Evolutionary conservation across 1,140 invertebrate species (phyloP).

Genomic region (Capitella teleta): DNA sequence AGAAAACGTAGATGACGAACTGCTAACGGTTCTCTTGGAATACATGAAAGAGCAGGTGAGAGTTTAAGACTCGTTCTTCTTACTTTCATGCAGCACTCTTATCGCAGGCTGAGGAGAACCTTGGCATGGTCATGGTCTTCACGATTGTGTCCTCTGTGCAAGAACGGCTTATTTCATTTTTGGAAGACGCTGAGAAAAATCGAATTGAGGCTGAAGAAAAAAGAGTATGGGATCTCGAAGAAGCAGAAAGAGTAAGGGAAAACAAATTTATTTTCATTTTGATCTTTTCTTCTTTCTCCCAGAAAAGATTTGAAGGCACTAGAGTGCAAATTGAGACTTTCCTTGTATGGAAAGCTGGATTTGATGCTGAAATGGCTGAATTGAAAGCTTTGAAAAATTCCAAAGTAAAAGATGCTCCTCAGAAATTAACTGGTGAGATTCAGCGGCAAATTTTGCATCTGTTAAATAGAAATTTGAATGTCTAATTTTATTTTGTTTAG

Average conservation of each 20-base stretch:
- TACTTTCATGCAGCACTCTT: not conserved
- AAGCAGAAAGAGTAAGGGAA: not conserved
- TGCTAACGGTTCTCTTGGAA: constrained; percentile 45
- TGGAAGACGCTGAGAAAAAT: constrained; percentile 59
- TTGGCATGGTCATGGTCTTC: constrained; percentile 96
- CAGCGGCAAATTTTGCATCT: not conserved
- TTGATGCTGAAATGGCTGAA: constrained; percentile 78
- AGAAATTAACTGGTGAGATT: too few relatives aligned
- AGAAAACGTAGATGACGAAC: constrained; percentile 66
- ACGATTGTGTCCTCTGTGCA: constrained; percentile 82
- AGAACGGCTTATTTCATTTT: constrained; percentile 48
- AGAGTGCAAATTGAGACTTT: constrained; percentile 92
- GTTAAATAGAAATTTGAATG: not conserved
- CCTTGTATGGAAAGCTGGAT: constrained; percentile 82
- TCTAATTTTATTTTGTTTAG: constrained; percentile 25
- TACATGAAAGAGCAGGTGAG: constrained; percentile 57
- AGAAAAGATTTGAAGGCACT: constrained; percentile 92
- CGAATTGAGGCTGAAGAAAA: constrained; percentile 56
- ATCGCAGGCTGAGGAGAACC: constrained; percentile 66
- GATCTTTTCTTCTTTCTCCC: constrained; percentile 15
- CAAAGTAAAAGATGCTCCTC: too few relatives aligned
- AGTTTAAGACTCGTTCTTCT: not conserved
- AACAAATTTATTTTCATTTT: too few relatives aligned
- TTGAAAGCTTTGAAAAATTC: constrained; percentile 43
- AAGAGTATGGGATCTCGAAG: not conserved